phyloP scores from a whole-genome alignment of 2,113 vertebrate species.

The Trematocara macrostoma region DNA sequence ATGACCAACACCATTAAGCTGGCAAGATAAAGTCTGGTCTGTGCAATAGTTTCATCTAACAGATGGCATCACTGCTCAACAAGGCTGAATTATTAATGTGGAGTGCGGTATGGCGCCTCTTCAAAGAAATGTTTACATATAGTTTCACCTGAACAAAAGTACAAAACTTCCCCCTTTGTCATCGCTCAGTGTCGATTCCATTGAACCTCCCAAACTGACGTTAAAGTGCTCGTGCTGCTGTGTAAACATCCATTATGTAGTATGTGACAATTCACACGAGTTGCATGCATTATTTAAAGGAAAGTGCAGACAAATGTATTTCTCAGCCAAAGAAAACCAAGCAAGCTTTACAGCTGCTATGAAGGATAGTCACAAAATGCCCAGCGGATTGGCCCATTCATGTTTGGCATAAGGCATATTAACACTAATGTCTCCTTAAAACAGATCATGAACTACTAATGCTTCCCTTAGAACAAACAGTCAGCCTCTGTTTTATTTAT shows the following conservation, averaged over 20 bases:
- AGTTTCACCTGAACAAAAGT: constrained; percentile 57
- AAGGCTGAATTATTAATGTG: constrained; percentile 75
- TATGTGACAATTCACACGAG: constrained; percentile 79
- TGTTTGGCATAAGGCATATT: constrained; percentile 18
- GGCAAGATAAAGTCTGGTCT: constrained; percentile 44
- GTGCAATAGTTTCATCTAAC: constrained; percentile 54
- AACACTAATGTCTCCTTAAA: constrained; percentile 42
- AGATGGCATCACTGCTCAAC: constrained; percentile 66
- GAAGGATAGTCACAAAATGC: constrained; percentile 52
- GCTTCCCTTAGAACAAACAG: constrained; percentile 43
- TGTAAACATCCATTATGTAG: constrained; percentile 80
- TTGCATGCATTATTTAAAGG: constrained; percentile 85
- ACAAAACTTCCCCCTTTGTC: constrained; percentile 57
- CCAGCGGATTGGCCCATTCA: constrained; percentile 28
- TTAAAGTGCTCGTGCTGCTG: constrained; percentile 74
- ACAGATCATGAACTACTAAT: constrained; percentile 47
- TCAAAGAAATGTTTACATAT: constrained; percentile 59
- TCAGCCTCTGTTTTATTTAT: constrained; percentile 49
- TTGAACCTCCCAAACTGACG: constrained; percentile 69
- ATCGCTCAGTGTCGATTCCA: constrained; percentile 71
- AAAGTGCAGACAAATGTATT: constrained; percentile 54
- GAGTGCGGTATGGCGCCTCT: constrained; percentile 42
- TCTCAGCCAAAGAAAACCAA: constrained; percentile 61
- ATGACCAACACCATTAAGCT: background rate
- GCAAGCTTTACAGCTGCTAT: constrained; percentile 59